Conservation (phyloP, 1,140 invertebrate genomes). For the Acromyrmex charruanus region DNA sequence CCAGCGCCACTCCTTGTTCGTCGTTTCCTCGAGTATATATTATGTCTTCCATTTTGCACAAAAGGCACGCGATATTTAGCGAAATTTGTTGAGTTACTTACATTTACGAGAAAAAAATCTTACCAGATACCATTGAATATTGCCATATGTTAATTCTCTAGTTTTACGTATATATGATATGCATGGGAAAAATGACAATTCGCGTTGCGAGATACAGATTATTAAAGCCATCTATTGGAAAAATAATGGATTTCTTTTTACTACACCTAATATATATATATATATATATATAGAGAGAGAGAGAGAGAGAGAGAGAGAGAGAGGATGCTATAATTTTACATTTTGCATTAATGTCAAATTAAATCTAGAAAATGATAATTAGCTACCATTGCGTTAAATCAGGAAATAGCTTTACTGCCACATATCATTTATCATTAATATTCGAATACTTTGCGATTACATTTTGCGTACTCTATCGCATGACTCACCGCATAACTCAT, state of each 20-base stretch:
- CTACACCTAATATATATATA: no score
- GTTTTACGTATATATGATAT: neutral
- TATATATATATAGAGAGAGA: no score
- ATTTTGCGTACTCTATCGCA: conserved; percentile 57
- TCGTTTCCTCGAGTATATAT: conserved; percentile 29
- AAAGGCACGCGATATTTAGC: conserved; percentile 26
- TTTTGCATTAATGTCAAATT: conserved; percentile 12
- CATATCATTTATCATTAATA: conserved; percentile 54
- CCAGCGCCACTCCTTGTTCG: conserved; percentile 65
- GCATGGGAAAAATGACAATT: neutral
- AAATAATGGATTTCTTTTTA: no score
- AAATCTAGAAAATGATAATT: conserved; percentile 21
- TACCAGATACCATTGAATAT: no score
- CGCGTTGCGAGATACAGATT: no score
- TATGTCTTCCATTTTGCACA: conserved; percentile 47
- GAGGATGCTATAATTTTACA: neutral
- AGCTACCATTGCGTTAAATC: neutral
- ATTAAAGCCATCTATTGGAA: no score
- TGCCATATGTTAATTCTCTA: neutral
- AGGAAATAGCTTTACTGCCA: neutral
- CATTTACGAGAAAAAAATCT: neutral
- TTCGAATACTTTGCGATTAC: conserved; percentile 55
- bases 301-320: no score
- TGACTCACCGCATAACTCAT: conserved; percentile 56
- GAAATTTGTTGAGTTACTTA: conserved; percentile 12